These are phyloP conservation scores for Hyposmocoma kahamanoa DNA, from an alignment of 1,140 invertebrate species.

Conservation along the genomic window DNA sequence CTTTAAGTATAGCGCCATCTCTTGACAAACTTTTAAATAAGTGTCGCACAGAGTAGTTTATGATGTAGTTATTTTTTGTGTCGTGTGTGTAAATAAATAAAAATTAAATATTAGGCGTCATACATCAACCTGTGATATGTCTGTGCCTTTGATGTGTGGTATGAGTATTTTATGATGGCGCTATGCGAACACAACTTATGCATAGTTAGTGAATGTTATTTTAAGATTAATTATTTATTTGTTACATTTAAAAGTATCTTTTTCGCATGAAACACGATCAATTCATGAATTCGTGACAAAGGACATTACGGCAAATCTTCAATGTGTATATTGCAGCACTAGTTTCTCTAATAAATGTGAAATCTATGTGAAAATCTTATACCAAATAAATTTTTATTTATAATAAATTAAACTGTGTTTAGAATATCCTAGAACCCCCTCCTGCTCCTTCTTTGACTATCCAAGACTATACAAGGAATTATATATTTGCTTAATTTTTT, in stretches of 20 bases:
- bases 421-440: no score
- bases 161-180: conserved; percentile 45
- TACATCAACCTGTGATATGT: conserved; percentile 62
- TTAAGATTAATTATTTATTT: conserved; percentile 3
- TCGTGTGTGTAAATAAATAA: conserved; percentile 16
- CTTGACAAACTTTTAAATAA: conserved; percentile 24
- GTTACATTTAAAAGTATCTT: neutral
- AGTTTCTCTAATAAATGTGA: neutral
- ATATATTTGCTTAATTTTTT: no score
- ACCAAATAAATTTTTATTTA: conserved; percentile 1
- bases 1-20: conserved; percentile 58
- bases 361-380: conserved; percentile 1
- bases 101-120: conserved; percentile 41
- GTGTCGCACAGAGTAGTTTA: conserved; percentile 32
- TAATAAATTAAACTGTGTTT: no score
- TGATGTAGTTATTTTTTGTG: conserved; percentile 22
- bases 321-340: neutral
- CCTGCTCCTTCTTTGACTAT: no score
- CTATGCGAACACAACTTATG: conserved; percentile 14
- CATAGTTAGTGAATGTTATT: neutral
- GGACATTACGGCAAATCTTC: neutral
- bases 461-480: no score
- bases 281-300: neutral
- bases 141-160: conserved; percentile 60
- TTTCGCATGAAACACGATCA: no score